Base-by-base conservation (phyloP, 2,113 vertebrate species). In the Tachycineta bicolor region DNA sequence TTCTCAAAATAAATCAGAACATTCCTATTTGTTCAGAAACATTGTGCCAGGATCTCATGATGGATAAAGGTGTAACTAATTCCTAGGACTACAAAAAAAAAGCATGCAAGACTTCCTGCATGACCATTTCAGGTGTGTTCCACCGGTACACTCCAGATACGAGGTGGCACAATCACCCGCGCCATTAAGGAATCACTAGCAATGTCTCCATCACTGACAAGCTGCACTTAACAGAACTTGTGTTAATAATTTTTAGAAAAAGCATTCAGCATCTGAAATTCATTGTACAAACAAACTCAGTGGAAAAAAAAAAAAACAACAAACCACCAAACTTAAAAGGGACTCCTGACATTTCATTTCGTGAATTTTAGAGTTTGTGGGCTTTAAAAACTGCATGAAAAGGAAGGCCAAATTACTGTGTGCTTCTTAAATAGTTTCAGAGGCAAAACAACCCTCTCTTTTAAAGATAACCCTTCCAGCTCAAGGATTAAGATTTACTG, bases 201-300 rank as follows among this genome's bases (percentile, higher is more conserved):
- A 87, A 50, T 33, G 14, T 33, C 46, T 74, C 20, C 49, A 50
- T 69, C 67, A 50, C 49, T 46, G 77, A 62, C 44, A 91, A 76
- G 69, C 46, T 91, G 65, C 46, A 68, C 11, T 87, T 68, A 86
- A 74, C 33, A 89, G 62, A 93, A 58, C 12, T 59, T 56, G 12
- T 33, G 94, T 58, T 33, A 94, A 65, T 50, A 49, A 85, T 58
- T 94, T 93, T 91, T 53, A 37, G 37, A 85, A 82, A 96, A 80
- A 87, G 14, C 33, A 77, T 10, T 5, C 68, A 73, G 47, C 68
- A 84, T 71, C 62, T 84, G 83, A 95, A 94, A 87, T 37, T 83
- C 28, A 71, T 70, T n/a, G 6, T n/a, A 71, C 20, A 84, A 91
- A 78, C 41, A 94, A 67, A 49, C 22, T 52, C 73, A 56, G 76